Base-by-base conservation (phyloP, 2,888 invertebrate species). In the Cheilosia pagana region DNA sequence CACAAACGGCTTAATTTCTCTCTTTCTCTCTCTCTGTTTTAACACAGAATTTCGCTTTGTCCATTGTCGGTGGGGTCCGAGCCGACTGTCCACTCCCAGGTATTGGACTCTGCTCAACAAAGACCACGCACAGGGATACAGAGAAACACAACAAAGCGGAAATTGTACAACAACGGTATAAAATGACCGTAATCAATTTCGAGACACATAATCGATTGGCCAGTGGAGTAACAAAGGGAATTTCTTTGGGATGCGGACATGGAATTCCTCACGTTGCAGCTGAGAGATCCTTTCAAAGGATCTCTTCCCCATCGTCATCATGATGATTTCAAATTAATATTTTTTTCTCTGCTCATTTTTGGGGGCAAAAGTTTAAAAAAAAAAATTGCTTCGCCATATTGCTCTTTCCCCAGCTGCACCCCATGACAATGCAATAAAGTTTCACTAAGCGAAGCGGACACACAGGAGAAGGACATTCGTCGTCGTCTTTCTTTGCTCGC, bases 381-480 rank as follows among this genome's bases (percentile, higher is more conserved):
- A 59, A 60, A 67, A 68, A 52, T 35, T 67, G 39, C 48, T 59
- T 14, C 12, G 16, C 7, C 12, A 35, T 35, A 31, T 62, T 19
- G 5, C 23, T 16, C 62, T 16, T 35, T 23, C 55, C n/a, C 57
- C 48, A 62, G 43, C 55, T 60, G 74, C 79, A 79, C 41, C 60
- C 41, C 60, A 81, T 76, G 81, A 85, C 60, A 81, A 71, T 85
- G 81, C 85, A 81, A 76, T 81, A 85, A 85, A 85, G 76, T 81
- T 85, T 76, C 48, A 45, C 65, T 53, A 65, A 85, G 55, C 55
- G 43, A 8, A 72, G 53, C 67, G 71, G 59, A 60, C 74, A 68
- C 55, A 68, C 60, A 68, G 12, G 50, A 67, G 39, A 55, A 79
- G 74, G 85, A 71, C 81, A 79, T 74, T 77, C 67, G 53, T 74